A percentile compares a stretch with the other conserved stretches of the same genome.
phyloP scores from a whole-genome alignment of 2,888 invertebrate species.

The Ethmia dodecea region DNA sequence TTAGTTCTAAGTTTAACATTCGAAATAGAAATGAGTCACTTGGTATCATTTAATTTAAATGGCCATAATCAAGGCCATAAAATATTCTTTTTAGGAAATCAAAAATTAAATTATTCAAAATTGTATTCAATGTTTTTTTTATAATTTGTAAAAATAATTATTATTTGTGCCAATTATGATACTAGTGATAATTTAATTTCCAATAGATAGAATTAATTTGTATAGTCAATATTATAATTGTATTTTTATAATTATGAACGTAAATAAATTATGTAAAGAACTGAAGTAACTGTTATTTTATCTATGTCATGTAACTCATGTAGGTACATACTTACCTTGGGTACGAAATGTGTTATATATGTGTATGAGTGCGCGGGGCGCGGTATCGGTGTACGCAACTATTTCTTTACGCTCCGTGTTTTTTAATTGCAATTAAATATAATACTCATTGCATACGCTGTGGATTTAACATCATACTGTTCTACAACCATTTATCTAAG shows the following conservation, averaged over 20 bases:
- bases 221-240: slow-evolving; percentile 6
- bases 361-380: too few relatives aligned
- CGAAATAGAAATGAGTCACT: background rate
- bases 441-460: too few relatives aligned
- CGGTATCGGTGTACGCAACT: too few relatives aligned
- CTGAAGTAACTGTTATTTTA: background rate
- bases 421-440: too few relatives aligned
- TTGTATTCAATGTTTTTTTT: slow-evolving; percentile 5
- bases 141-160: slow-evolving; percentile 12
- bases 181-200: slow-evolving; percentile 14
- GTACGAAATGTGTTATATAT: too few relatives aligned
- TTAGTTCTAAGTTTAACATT: background rate
- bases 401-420: too few relatives aligned
- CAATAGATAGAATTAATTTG: slow-evolving; percentile 4
- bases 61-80: background rate
- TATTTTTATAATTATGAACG: slow-evolving; percentile 21
- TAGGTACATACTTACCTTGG: too few relatives aligned
- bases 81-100: background rate
- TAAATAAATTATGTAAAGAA: slow-evolving; percentile 11
- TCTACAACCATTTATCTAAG: too few relatives aligned
- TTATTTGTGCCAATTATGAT: slow-evolving; percentile 19
- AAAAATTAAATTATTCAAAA: background rate
- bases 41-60: background rate
- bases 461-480: too few relatives aligned
- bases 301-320: too few relatives aligned